Percentiles rank a stretch among this genome's conserved stretches.
These are phyloP conservation scores for Patella depressa DNA, from an alignment of 2,888 invertebrate genomes.

Conservation along the genomic window DNA sequence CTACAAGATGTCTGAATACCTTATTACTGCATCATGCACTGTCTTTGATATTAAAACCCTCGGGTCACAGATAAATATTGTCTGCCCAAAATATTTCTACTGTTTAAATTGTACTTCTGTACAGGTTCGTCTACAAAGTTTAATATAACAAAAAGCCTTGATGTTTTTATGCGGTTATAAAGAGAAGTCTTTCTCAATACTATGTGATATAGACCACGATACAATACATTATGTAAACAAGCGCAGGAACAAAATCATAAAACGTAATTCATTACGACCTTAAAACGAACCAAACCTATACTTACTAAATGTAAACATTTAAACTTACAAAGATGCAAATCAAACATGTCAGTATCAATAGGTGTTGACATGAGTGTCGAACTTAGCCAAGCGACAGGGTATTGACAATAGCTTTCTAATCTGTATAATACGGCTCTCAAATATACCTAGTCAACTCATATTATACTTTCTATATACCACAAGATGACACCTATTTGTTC, in stretches of 20 bases:
- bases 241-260: background rate
- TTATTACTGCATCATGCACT: too few relatives aligned
- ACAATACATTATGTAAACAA: too few relatives aligned
- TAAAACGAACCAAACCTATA: background rate
- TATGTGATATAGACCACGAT: too few relatives aligned
- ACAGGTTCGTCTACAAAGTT: too few relatives aligned
- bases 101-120: too few relatives aligned
- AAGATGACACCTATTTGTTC: conserved; percentile 8
- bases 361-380: conserved; percentile 5
- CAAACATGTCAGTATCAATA: conserved; percentile 1
- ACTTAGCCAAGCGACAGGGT: background rate
- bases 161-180: too few relatives aligned
- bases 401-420: background rate
- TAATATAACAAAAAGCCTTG: too few relatives aligned
- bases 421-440: background rate
- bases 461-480: background rate
- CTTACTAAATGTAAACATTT: conserved; percentile 1
- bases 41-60: too few relatives aligned
- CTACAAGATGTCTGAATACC: too few relatives aligned
- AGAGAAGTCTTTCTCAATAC: too few relatives aligned
- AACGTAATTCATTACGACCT: conserved; percentile 2
- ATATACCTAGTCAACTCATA: conserved; percentile 1
- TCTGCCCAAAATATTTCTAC: too few relatives aligned
- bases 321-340: conserved; percentile 3
- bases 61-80: too few relatives aligned